Evolutionary conservation across 2,888 invertebrate species (phyloP), one percentile per base, ranked within the genome.

Genomic region (Acrobasis suavella): DNA sequence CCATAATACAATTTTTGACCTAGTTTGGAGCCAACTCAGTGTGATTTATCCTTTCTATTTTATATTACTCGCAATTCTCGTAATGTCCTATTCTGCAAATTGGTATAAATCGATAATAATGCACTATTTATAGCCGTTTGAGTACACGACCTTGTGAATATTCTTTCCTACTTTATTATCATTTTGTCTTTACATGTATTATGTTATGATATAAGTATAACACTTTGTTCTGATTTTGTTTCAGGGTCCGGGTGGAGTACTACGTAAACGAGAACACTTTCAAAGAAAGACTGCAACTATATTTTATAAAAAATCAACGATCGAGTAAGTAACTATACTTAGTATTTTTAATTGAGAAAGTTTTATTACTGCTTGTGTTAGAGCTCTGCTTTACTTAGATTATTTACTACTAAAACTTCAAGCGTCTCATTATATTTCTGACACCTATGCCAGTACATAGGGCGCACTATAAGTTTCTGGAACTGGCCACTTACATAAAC

Each of bases 261-360:
- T 99, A 99, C 93, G 98, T 98, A 84, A 98, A 99, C 94, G 99
- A 99, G 93, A 98, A 98, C 88, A 98, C 98, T 83, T 96, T 99
- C 93, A 99, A 99, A 94, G 98, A 99, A 94, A 95, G 98, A 92
- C 96, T 99, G 89, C 98, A 99, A 94, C 95, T 99, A 77, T 99
- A 99, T 94, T 99, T 99, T 94, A 97, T 99, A 93, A 99, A 99
- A 93, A 99, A 99, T 93, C 98, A 99, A 94, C 96, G 98, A 94
- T 98, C 98, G 91, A 99, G 99, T 99, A 93, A 98, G 98, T 97
- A 92, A 49, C 38, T 22, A 22, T 22, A 22, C 9, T 14, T 60
- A 49, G 14, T 14, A 7, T 52, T 10, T 39, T 15, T 39, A 42
- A 42, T 5, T 14, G 17, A 1, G n/a, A 42, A 46, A n/a, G 2